Evolutionary conservation across 2,797 vertebrate genomes (phyloP).

Genomic region (Danio jaintianensis): DNA sequence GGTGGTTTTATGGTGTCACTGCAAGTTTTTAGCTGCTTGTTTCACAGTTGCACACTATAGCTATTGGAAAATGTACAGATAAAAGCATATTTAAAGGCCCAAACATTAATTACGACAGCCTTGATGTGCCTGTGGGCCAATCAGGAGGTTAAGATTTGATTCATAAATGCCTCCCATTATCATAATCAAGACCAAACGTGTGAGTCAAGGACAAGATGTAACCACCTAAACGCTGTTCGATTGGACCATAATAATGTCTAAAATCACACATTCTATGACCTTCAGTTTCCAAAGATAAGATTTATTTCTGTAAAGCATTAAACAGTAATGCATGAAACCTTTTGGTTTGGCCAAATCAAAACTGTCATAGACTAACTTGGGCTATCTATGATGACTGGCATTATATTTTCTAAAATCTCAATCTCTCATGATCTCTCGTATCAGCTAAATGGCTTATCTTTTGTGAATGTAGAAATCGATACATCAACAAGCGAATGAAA

Average conservation of each 20-base stretch:
- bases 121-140: too few relatives aligned
- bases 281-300: slow-evolving; percentile 20
- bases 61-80: too few relatives aligned
- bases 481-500: slow-evolving; percentile 22
- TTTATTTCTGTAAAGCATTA: neutral
- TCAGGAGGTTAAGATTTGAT: too few relatives aligned
- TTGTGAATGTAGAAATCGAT: neutral
- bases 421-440: slow-evolving; percentile 6
- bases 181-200: too few relatives aligned
- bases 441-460: slow-evolving; percentile 22
- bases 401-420: neutral
- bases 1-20: too few relatives aligned
- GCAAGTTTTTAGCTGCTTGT: too few relatives aligned
- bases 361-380: neutral
- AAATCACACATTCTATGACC: neutral
- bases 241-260: neutral
- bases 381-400: neutral
- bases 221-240: neutral
- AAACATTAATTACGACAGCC: too few relatives aligned
- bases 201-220: too few relatives aligned
- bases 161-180: too few relatives aligned
- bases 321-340: neutral
- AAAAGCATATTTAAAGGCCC: too few relatives aligned
- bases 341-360: neutral
- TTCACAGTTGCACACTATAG: too few relatives aligned